Evolutionary conservation across 2,113 vertebrate genomes (phyloP).

Genomic region (Ictalurus punctatus): DNA sequence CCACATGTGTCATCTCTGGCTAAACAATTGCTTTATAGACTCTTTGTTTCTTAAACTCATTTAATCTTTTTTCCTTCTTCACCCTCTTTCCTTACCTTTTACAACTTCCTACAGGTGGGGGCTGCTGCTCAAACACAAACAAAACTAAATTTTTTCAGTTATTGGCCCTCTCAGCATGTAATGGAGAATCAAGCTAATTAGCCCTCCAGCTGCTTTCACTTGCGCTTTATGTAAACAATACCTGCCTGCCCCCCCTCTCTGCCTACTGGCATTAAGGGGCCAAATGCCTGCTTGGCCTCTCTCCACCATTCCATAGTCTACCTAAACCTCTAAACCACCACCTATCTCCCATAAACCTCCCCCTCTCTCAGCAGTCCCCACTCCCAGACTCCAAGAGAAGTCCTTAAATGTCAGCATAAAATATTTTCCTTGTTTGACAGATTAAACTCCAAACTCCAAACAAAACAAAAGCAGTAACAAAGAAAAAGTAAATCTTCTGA

Average conservation of each 20-base stretch:
- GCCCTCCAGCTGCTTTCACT: conserved; percentile 90
- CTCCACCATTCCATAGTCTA: conserved; percentile 34
- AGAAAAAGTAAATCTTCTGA: not conserved
- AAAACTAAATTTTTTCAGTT: conserved; percentile 87
- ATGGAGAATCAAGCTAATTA: conserved; percentile 92
- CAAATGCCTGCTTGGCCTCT: conserved; percentile 43
- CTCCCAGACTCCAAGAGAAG: not conserved
- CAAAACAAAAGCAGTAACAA: not conserved
- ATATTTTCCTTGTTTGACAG: conserved; percentile 2
- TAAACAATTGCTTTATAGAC: conserved; percentile 25
- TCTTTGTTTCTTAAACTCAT: conserved; percentile 25
- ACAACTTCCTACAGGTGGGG: conserved; percentile 80
- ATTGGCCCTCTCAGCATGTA: conserved; percentile 86
- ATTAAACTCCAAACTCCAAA: conserved; percentile 6
- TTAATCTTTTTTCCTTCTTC: conserved; percentile 18
- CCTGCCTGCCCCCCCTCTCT: conserved; percentile 77
- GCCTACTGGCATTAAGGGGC: conserved; percentile 36
- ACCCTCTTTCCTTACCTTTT: conserved; percentile 66
- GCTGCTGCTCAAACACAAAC: conserved; percentile 82
- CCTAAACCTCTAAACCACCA: conserved; percentile 23
- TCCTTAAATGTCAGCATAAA: conserved; percentile 22
- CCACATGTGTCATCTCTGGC: conserved; percentile 4
- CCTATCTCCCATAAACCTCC: conserved; percentile 23
- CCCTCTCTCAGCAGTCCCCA: not conserved
- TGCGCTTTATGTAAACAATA: conserved; percentile 95